These are phyloP conservation scores for Hypotaenidia philippensis DNA, from an alignment of 2,797 vertebrate species.

Conservation along the genomic window DNA sequence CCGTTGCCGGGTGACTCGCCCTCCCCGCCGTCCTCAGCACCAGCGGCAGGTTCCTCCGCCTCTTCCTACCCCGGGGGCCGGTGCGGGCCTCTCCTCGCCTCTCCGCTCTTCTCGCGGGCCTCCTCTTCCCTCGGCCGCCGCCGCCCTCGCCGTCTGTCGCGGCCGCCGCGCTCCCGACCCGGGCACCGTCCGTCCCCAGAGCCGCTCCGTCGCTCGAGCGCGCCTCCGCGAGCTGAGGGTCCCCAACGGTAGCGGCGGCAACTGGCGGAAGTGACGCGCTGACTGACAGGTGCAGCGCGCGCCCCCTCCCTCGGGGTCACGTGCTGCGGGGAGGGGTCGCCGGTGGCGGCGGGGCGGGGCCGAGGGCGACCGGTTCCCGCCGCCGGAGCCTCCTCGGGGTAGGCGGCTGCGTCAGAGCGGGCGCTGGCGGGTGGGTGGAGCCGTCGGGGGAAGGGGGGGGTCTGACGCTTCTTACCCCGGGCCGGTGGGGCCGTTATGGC, in stretches of 20 bases:
- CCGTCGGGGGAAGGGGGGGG: background rate
- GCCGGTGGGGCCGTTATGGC: background rate
- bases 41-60: conserved; percentile 63
- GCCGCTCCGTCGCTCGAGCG: conserved; percentile 24
- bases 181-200: background rate
- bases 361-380: background rate
- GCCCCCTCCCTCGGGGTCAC: conserved; percentile 3
- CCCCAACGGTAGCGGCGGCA: conserved; percentile 36
- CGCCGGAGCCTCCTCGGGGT: background rate
- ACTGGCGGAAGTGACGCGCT: conserved; percentile 65
- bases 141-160: background rate
- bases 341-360: background rate
- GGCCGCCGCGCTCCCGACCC: background rate
- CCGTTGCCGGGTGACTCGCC: conserved; percentile 75
- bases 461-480: too few relatives aligned
- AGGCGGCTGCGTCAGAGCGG: too few relatives aligned
- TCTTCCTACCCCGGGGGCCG: conserved; percentile 53
- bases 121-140: background rate
- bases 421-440: too few relatives aligned
- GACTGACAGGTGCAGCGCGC: conserved; percentile 55
- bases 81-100: background rate
- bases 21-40: conserved; percentile 65
- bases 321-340: background rate
- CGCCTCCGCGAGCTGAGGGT: conserved; percentile 9
- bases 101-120: background rate